Conservation (phyloP, 1,140 invertebrate species). For the Trichonephila clavipes region DNA sequence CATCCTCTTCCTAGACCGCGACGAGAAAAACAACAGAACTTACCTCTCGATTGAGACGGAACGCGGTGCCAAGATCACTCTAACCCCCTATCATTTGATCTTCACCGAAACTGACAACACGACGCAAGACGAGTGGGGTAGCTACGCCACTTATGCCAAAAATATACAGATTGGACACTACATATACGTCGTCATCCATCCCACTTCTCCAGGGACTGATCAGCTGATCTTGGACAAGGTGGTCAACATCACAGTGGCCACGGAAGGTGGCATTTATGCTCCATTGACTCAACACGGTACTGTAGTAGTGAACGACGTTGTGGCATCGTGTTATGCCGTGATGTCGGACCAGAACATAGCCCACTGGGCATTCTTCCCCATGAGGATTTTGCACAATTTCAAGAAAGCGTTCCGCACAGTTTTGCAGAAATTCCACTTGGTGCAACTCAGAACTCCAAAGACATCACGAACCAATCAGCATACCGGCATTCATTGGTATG, state of each 20-base stretch:
- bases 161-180: conserved; percentile 83
- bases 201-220: neutral
- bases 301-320: conserved; percentile 92
- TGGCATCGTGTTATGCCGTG: conserved; percentile 96
- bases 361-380: conserved; percentile 90
- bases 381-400: conserved; percentile 84
- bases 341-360: conserved; percentile 91
- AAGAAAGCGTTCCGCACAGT: conserved; percentile 51
- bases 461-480: neutral
- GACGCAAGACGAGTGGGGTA: neutral
- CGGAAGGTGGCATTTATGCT: conserved; percentile 89
- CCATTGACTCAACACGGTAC: conserved; percentile 94
- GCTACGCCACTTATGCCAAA: conserved; percentile 84
- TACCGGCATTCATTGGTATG: conserved; percentile 92
- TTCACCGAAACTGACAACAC: conserved; percentile 77
- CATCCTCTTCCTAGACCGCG: conserved; percentile 93
- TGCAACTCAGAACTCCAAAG: neutral
- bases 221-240: conserved; percentile 84
- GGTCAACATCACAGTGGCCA: conserved; percentile 83
- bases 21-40: conserved; percentile 82
- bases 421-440: neutral
- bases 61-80: conserved; percentile 86
- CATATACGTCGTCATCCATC: conserved; percentile 80
- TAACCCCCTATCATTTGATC: conserved; percentile 93
- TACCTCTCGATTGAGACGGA: conserved; percentile 86